These are phyloP conservation scores for Pachyuromys duprasi DNA, from an alignment of 2,797 vertebrate species.

Conservation along the genomic window DNA sequence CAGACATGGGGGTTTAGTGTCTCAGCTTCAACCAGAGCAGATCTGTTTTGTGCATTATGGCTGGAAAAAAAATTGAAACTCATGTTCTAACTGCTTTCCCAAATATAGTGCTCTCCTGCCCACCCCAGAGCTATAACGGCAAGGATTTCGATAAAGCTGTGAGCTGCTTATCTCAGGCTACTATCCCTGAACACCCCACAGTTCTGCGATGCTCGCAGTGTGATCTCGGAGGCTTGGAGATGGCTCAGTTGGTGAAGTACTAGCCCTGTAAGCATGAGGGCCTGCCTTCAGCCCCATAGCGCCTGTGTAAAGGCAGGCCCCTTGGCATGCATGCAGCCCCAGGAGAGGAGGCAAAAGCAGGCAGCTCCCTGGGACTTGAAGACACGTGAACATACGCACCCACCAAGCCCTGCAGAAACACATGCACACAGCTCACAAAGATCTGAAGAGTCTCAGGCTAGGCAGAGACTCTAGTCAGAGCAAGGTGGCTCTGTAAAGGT, in stretches of 20 bases:
- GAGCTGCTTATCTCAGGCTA: constrained; percentile 8
- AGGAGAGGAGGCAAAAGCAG: not conserved
- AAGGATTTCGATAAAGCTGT: constrained; percentile 32
- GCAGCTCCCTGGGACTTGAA: not conserved
- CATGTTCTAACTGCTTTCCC: not conserved
- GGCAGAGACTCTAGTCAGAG: too few species aligned
- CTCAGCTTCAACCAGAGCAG: constrained; percentile 7
- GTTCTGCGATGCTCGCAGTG: not conserved
- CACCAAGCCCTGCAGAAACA: too few species aligned
- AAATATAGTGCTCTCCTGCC: not conserved
- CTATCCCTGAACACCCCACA: not conserved
- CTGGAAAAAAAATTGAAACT: constrained; percentile 26
- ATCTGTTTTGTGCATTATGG: not conserved
- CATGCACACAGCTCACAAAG: not conserved
- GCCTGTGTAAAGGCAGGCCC: not conserved
- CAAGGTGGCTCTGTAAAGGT: too few species aligned
- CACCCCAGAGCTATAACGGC: not conserved
- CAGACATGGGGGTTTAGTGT: not conserved
- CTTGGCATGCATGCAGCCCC: not conserved
- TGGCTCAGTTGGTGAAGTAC: not conserved
- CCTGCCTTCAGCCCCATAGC: not conserved
- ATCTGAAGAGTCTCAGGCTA: not conserved
- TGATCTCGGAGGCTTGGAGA: not conserved
- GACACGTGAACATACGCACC: not conserved
- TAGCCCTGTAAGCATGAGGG: not conserved